Percentiles rank a stretch among this genome's conserved stretches.
These are phyloP conservation scores for Plectropomus leopardus DNA, from an alignment of 2,113 vertebrate species.

Conservation along the genomic window DNA sequence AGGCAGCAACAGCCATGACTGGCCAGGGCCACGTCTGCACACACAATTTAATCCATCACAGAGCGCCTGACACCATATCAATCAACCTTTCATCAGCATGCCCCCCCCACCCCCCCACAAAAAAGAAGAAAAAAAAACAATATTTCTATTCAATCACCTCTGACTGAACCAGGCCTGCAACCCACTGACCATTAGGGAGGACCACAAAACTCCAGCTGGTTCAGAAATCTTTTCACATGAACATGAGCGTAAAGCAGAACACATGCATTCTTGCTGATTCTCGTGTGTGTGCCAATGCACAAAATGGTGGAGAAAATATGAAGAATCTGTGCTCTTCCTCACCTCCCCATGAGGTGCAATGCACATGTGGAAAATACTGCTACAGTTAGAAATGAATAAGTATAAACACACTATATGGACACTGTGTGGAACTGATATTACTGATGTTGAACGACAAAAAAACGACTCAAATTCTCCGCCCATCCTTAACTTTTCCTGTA, in stretches of 20 bases:
- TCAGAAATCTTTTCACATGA: conserved; percentile 53
- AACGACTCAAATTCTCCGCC: conserved; percentile 28
- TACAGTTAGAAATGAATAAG: neutral
- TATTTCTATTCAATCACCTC: conserved; percentile 97
- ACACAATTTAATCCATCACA: conserved; percentile 99
- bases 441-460: neutral
- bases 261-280: conserved; percentile 22
- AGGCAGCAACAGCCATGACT: conserved; percentile 87
- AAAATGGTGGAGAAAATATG: conserved; percentile 25
- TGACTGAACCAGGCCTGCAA: conserved; percentile 83
- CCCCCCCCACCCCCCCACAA: conserved; percentile 78
- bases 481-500: conserved; percentile 63
- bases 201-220: conserved; percentile 57
- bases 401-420: neutral
- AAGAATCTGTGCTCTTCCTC: neutral
- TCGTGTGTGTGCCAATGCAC: conserved; percentile 8
- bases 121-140: conserved; percentile 88
- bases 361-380: conserved; percentile 5
- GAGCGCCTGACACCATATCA: conserved; percentile 95
- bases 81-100: conserved; percentile 99
- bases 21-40: conserved; percentile 93
- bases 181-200: conserved; percentile 74
- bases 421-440: neutral
- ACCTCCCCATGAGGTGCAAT: neutral
- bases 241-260: conserved; percentile 38